Evolutionary conservation across 2,888 invertebrate species (phyloP).

Genomic region (Tetranychus truncatus): DNA sequence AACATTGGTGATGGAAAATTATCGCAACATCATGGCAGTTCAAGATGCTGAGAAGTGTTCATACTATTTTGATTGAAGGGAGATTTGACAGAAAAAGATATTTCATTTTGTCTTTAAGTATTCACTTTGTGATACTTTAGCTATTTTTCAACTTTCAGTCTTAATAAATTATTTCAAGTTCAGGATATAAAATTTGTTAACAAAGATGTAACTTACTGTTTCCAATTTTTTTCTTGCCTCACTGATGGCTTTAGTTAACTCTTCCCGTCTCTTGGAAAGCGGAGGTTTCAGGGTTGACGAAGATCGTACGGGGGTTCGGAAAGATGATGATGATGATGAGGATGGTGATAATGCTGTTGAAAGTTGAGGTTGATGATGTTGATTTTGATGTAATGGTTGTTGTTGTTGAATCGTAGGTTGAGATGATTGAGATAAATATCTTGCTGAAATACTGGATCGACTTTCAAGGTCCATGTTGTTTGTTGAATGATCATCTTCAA

Average conservation of each 20-base stretch:
- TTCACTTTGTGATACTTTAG: too few relatives aligned
- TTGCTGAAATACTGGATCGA: constrained; percentile 6
- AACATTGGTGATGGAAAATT: not conserved
- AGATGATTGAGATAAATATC: constrained; percentile 4
- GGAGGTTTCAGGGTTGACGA: constrained; percentile 16
- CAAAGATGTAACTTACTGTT: constrained; percentile 46
- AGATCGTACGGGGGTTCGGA: not conserved
- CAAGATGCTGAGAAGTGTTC: not conserved
- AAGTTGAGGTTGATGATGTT: too few relatives aligned
- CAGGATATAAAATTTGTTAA: not conserved
- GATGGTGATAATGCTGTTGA: not conserved
- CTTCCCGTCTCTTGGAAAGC: constrained; percentile 41
- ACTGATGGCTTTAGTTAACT: constrained; percentile 58
- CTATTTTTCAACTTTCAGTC: too few relatives aligned
- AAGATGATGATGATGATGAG: not conserved
- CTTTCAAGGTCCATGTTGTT: not conserved
- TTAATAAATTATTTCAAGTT: too few relatives aligned
- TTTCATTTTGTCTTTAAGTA: too few relatives aligned
- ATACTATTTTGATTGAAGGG: too few relatives aligned
- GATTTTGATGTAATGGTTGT: not conserved
- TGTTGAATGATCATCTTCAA: not conserved
- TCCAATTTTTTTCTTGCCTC: constrained; percentile 68
- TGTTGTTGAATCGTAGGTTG: not conserved
- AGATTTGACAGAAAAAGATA: too few relatives aligned
- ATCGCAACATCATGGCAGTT: not conserved